A percentile compares a stretch with the other conserved stretches of the same genome.
Evolutionary conservation across 2,113 vertebrate genomes (phyloP).

Genomic region (Mugil cephalus): DNA sequence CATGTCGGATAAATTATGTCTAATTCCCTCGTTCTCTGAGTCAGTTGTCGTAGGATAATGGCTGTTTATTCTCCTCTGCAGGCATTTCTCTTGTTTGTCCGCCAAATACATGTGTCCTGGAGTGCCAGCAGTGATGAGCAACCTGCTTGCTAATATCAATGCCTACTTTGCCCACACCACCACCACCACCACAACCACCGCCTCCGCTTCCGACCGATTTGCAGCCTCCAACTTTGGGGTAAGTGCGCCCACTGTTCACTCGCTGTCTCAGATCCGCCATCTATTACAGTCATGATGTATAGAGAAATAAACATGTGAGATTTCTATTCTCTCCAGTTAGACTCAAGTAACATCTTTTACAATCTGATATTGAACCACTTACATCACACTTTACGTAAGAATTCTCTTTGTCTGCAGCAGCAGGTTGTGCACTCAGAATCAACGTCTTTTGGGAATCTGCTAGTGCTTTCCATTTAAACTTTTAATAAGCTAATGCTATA

Average conservation of each 20-base stretch:
- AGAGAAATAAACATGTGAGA: background rate
- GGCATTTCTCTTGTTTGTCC: constrained; percentile 98
- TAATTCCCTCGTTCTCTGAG: background rate
- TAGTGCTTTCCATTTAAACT: constrained; percentile 20
- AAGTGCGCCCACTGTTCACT: constrained; percentile 66
- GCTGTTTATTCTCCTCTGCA: constrained; percentile 75
- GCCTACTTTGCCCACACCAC: constrained; percentile 98
- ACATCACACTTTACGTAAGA: background rate
- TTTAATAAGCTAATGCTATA: constrained; percentile 66
- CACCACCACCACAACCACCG: constrained; percentile 93
- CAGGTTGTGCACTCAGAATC: constrained; percentile 4
- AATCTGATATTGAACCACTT: constrained; percentile 4
- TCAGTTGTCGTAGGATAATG: constrained; percentile 22
- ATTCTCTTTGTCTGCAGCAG: constrained; percentile 22
- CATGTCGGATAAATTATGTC: background rate
- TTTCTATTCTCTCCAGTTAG: background rate
- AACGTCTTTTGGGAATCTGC: constrained; percentile 10
- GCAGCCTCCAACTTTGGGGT: constrained; percentile 98
- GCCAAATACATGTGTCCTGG: constrained; percentile 98
- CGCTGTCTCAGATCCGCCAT: background rate
- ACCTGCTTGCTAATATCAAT: constrained; percentile 96
- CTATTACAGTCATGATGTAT: background rate
- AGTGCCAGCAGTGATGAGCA: constrained; percentile 98
- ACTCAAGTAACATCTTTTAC: background rate
- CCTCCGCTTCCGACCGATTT: constrained; percentile 96